Conservation (phyloP, 2,888 invertebrate genomes). For the Orthosia gracilis region DNA sequence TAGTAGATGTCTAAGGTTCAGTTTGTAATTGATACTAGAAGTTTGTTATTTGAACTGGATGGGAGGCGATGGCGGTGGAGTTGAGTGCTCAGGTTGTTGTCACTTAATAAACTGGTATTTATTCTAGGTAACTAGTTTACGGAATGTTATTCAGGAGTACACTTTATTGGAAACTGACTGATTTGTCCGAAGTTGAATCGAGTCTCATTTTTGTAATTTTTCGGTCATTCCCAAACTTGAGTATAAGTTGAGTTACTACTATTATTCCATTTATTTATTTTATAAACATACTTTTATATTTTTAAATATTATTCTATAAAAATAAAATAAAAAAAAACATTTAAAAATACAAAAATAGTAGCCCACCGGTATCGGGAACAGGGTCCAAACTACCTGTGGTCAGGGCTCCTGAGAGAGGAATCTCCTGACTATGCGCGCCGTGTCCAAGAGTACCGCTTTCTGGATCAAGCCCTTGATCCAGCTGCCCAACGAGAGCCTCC, state of each 20-base stretch:
- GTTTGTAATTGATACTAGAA: slow-evolving; percentile 49
- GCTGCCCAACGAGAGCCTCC: too few species aligned
- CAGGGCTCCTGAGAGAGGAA: too few species aligned
- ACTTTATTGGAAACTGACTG: slow-evolving; percentile 7
- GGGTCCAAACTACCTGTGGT: too few species aligned
- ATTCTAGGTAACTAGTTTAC: slow-evolving; percentile 37
- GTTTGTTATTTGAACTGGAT: slow-evolving; percentile 41
- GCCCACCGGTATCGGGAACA: too few species aligned
- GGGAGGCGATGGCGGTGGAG: background rate
- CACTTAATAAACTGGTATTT: slow-evolving; percentile 28
- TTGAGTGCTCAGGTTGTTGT: slow-evolving; percentile 20
- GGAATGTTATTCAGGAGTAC: background rate
- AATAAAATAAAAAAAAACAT: too few species aligned
- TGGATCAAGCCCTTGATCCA: too few species aligned
- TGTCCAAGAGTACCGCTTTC: too few species aligned
- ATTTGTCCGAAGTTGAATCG: background rate
- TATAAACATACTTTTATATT: too few species aligned
- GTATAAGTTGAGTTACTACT: background rate
- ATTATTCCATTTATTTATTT: too few species aligned
- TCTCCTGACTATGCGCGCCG: too few species aligned
- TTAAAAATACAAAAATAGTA: too few species aligned
- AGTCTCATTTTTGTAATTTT: background rate
- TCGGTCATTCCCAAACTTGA: background rate
- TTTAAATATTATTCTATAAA: too few species aligned
- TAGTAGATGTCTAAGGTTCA: slow-evolving; percentile 40